Percentiles rank a stretch among this genome's conserved stretches.
These are phyloP conservation scores for Noctua janthina DNA, from an alignment of 2,888 invertebrate species.

Conservation along the genomic window DNA sequence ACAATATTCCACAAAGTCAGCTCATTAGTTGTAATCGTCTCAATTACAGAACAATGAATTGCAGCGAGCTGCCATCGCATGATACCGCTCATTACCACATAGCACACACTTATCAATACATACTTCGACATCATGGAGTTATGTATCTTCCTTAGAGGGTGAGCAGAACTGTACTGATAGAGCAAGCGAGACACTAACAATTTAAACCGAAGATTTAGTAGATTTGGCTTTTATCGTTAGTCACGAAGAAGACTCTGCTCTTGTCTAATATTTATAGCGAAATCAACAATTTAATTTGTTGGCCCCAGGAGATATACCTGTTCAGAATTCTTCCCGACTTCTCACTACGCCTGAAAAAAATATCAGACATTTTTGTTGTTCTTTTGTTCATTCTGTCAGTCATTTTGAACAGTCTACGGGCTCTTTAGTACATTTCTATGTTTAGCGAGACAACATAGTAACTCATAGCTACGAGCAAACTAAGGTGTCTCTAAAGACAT, in stretches of 20 bases:
- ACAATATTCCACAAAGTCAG: slow-evolving; percentile 25
- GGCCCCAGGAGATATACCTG: not conserved
- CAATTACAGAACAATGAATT: slow-evolving; percentile 52
- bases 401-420: not conserved
- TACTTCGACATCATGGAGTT: slow-evolving; percentile 1
- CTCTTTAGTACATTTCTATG: not conserved
- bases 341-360: too few relatives aligned
- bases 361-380: not conserved
- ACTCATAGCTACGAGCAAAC: not conserved
- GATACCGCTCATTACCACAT: slow-evolving; percentile 63
- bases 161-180: slow-evolving; percentile 1
- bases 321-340: not conserved
- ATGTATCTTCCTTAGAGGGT: not conserved
- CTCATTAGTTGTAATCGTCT: slow-evolving; percentile 35
- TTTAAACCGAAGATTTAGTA: not conserved
- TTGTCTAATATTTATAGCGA: not conserved
- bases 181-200: not conserved
- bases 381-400: not conserved
- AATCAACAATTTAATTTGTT: not conserved
- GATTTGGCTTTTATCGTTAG: not conserved
- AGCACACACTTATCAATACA: slow-evolving; percentile 30
- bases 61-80: slow-evolving; percentile 65
- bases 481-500: not conserved
- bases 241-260: not conserved
- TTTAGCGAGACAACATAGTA: not conserved